Evolutionary conservation across 2,797 vertebrate genomes (phyloP), one percentile per base, ranked within the genome.

Genomic region (Hybognathus amarus): DNA sequence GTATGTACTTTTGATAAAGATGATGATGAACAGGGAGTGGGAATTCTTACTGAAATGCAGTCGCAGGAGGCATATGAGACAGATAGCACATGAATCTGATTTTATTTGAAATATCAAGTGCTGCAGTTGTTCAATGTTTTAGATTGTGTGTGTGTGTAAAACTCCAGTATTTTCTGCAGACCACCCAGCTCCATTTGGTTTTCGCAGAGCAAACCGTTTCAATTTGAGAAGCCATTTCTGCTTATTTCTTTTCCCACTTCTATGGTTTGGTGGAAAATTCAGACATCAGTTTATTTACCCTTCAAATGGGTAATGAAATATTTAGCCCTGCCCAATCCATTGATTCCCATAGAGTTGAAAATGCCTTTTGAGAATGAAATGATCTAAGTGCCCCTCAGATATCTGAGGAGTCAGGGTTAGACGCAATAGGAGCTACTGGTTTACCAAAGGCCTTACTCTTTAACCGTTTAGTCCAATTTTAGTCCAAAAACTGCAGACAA

Each of bases 81-180:
- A 84, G 67, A 79, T 83, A 90, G 90, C 88, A 86, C 88, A 89
- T 85, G n/a, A 56, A 87, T 90, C 90, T 90, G 89, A 63, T 83
- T 90, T 86, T 89, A 74, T 86, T 90, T 89, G 87, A n/a, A 87
- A 86, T 87, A 91, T 91, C 87, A 89, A 93, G 91, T 91, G 90
- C 89, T 93, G 11, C 89, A 89, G 83, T 84, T 84, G 15, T 91
- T 90, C 85, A 82, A 88, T 81, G 86, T 89, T 69, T 90, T 86
- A 89, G 90, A 79, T 45, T 15, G 59, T 90, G 77, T 88, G 85
- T 87, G 84, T 91, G 85, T 87, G 84, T 91, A 87, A 87, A 88
- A 63, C 33, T 87, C 80, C 84, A 87, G 71, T 88, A 81, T 88
- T 91, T 85, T 81, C 85, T 22, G 50, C 84, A 87, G 85, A 85